Evolutionary conservation across 2,888 invertebrate species (phyloP).

Genomic region (Trachelus stipa): DNA sequence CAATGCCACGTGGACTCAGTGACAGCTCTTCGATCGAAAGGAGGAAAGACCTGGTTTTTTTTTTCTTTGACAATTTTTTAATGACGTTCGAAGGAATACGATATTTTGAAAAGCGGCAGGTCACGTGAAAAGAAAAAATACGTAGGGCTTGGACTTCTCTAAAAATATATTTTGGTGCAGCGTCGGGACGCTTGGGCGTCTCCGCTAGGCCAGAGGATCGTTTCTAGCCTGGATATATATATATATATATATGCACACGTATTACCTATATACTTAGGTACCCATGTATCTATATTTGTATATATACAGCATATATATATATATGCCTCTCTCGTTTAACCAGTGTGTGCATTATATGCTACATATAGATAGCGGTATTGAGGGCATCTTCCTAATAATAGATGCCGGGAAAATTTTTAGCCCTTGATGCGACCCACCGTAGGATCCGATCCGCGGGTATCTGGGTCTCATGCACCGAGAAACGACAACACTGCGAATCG

Average conservation of each 20-base stretch:
- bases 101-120: neutral
- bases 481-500: constrained; percentile 9
- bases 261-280: constrained; percentile 15
- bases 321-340: constrained; percentile 20
- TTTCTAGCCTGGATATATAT: constrained; percentile 3
- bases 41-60: neutral
- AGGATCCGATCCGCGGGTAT: constrained; percentile 43
- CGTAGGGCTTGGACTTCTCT: constrained; percentile 29
- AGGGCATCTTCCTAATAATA: constrained; percentile 65
- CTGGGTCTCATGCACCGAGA: constrained; percentile 35
- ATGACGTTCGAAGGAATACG: neutral
- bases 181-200: neutral
- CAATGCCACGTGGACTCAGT: neutral
- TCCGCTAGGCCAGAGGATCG: constrained; percentile 15
- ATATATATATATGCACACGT: constrained; percentile 12
- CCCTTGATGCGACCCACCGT: constrained; percentile 60
- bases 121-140: neutral
- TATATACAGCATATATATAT: constrained; percentile 18
- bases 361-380: constrained; percentile 63
- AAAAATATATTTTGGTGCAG: constrained; percentile 24
- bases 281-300: constrained; percentile 14
- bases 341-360: constrained; percentile 33
- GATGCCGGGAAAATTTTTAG: constrained; percentile 63
- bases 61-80: too few relatives aligned
- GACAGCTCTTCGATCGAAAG: neutral